These are phyloP conservation scores for Drosophila meridionalis DNA, from an alignment of 2,888 invertebrate species.

Conservation along the genomic window DNA sequence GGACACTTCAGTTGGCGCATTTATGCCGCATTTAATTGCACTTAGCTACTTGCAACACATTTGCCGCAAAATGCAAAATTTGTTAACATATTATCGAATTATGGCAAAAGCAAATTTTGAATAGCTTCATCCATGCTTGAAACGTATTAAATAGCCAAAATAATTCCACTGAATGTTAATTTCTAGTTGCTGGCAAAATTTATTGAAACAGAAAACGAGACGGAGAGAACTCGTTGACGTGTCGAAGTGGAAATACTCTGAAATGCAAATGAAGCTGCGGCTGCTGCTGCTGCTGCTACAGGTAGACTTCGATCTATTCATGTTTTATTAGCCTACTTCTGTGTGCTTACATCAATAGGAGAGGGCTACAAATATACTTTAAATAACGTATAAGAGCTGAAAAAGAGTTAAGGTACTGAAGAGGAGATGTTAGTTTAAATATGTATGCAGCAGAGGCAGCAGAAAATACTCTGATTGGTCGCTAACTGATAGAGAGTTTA, in stretches of 20 bases:
- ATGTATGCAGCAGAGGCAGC: too few relatives aligned
- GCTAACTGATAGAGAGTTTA: too few relatives aligned
- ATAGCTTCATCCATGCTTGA: conserved; percentile 1
- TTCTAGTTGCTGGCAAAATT: conserved; percentile 5
- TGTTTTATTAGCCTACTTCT: too few relatives aligned
- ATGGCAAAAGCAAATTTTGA: conserved; percentile 14
- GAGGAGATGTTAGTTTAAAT: too few relatives aligned
- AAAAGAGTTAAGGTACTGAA: too few relatives aligned
- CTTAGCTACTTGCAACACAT: conserved; percentile 36
- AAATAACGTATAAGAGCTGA: too few relatives aligned
- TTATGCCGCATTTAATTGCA: conserved; percentile 49
- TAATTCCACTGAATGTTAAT: neutral
- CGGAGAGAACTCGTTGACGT: neutral
- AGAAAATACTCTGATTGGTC: too few relatives aligned
- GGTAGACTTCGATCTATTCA: too few relatives aligned
- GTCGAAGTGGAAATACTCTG: neutral
- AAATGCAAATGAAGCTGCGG: too few relatives aligned
- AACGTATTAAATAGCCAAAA: conserved; percentile 10
- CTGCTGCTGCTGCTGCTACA: too few relatives aligned
- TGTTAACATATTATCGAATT: conserved; percentile 28
- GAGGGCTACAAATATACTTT: too few relatives aligned
- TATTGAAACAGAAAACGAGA: neutral
- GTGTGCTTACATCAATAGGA: too few relatives aligned
- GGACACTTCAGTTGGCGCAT: conserved; percentile 28
- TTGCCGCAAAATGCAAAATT: conserved; percentile 35